These are phyloP conservation scores for Smutsia temminckii DNA, from an alignment of 2,797 vertebrate species.

Conservation along the genomic window DNA sequence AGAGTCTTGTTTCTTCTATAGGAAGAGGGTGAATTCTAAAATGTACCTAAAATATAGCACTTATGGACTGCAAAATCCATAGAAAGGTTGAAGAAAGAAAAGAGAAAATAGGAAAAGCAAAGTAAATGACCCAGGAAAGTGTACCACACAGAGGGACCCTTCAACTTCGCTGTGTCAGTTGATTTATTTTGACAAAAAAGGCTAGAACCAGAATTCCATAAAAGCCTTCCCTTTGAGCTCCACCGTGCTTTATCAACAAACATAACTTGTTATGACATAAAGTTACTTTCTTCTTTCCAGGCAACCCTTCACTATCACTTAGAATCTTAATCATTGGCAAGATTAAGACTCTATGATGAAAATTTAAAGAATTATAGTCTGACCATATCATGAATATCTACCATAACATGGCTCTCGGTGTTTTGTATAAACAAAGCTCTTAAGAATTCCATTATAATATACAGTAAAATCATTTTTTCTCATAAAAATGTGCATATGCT, in stretches of 20 bases:
- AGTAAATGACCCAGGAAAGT: not conserved
- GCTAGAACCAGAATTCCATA: not conserved
- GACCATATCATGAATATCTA: not conserved
- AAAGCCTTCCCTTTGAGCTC: not conserved
- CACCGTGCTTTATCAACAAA: not conserved
- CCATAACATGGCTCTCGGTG: not conserved
- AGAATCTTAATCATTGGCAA: not conserved
- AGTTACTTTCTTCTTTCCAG: conserved; percentile 32
- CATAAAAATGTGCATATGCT: not conserved
- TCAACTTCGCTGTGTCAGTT: conserved; percentile 14
- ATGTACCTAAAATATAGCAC: not conserved
- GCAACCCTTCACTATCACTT: not conserved
- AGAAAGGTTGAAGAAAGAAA: not conserved
- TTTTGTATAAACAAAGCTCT: conserved; percentile 40
- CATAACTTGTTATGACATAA: not conserved
- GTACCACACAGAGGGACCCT: not conserved
- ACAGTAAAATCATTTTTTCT: conserved; percentile 37
- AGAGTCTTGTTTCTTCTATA: not conserved
- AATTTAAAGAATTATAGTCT: not conserved
- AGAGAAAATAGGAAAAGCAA: not conserved
- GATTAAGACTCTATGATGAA: not conserved
- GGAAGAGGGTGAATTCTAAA: not conserved
- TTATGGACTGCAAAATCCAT: not conserved
- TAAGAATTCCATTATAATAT: not conserved
- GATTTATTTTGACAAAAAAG: conserved; percentile 56